Conservation (phyloP, 1,140 invertebrate genomes). For the Potamilus streckersoni region DNA sequence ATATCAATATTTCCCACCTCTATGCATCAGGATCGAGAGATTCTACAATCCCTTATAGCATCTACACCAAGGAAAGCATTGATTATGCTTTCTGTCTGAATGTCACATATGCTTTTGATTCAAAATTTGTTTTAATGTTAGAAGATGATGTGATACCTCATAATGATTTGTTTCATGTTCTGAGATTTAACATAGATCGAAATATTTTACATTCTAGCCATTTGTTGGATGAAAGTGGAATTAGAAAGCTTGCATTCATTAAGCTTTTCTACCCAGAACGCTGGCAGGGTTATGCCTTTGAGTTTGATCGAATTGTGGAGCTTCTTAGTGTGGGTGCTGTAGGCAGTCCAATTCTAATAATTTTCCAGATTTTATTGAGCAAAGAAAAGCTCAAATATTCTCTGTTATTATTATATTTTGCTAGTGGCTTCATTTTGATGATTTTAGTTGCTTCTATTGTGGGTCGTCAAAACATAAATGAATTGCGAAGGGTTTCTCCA, state of each 20-base stretch:
- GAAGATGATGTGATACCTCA: conserved; percentile 43
- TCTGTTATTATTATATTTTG: conserved; percentile 11
- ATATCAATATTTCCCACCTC: neutral
- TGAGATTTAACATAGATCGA: conserved; percentile 21
- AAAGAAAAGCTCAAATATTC: neutral
- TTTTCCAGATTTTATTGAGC: neutral
- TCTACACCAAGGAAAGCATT: conserved; percentile 15
- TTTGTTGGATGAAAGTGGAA: neutral
- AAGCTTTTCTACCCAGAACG: conserved; percentile 41
- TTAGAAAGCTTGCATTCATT: conserved; percentile 26
- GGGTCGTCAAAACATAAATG: conserved; percentile 35
- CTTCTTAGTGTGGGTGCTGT: conserved; percentile 26
- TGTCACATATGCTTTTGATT: conserved; percentile 14
- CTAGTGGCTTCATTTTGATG: conserved; percentile 15
- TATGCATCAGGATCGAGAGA: conserved; percentile 1
- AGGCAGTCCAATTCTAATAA: conserved; percentile 4
- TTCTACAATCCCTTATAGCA: neutral
- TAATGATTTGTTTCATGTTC: conserved; percentile 24
- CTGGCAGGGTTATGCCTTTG: conserved; percentile 39
- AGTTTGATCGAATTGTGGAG: conserved; percentile 28
- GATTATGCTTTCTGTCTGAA: conserved; percentile 44
- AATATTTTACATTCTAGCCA: conserved; percentile 10
- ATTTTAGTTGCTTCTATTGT: conserved; percentile 16
- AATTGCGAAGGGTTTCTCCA: conserved; percentile 31
- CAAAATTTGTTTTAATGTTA: conserved; percentile 34